Base-by-base conservation (phyloP, 2,113 vertebrate species). In the Malurus cyaneus region DNA sequence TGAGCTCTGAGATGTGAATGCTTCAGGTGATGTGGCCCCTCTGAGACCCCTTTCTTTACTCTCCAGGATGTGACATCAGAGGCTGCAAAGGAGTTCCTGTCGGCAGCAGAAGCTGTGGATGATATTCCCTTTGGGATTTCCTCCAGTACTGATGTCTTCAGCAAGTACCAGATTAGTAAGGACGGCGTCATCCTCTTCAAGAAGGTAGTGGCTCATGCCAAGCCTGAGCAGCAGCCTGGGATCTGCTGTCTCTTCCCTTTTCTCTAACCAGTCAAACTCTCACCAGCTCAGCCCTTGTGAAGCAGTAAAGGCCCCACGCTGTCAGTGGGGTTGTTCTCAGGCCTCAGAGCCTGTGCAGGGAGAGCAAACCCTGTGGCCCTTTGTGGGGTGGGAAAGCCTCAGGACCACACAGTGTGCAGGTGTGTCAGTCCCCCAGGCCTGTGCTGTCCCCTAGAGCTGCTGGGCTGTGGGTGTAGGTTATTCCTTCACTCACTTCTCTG, bases 101-200 rank as follows among this genome's bases (percentile, higher is more conserved):
- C 98, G 91, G 98, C 99, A 53, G 99, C 99, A 5, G 99, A 99
- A 83, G 89, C 98, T 4, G 89, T 98, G 2, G 99, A 99, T 74
- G 99, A 99, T 59, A 96, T 99, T 95, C 99, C 99, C 5, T 99
- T 99, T 31, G 99, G 98, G 59, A 97, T 99, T 83, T 98, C 98
- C 24, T 98, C 98, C 8, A 98, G 94, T 8, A 97, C 96, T 2
- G 98, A 98, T 0, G 80, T 99, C 70, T 99, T 98, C 93, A 93
- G 98, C 3, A 99, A 99, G 86, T 99, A 98, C 73, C 98, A 99
- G 90, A 97, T 99, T 46, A 94, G 97, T 69, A 96, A 98, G 89
- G 99, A 99, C 7, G 59, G 98, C 0, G 97, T 99, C 29, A 97
- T 99, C 61, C 99, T 99, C 85, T 99, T 99, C 80, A 99, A 99